phyloP scores from a whole-genome alignment of 2,113 vertebrate genomes.

The Campylomormyrus tamandua region DNA sequence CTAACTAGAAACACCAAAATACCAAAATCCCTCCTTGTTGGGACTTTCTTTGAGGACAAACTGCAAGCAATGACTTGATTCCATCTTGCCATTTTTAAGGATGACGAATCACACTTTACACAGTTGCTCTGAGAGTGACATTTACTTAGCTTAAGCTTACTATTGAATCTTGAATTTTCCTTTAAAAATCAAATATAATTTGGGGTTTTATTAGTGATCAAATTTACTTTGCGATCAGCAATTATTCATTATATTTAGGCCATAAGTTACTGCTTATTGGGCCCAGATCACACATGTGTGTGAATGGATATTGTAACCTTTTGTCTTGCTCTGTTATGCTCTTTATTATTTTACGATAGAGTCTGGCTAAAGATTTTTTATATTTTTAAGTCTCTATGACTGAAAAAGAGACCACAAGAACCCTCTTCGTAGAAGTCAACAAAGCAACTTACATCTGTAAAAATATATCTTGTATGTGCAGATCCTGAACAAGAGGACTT shows the following conservation, averaged over 20 bases:
- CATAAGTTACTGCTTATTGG: not conserved
- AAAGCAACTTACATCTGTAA: not conserved
- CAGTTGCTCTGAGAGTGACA: not conserved
- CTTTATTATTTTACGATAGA: not conserved
- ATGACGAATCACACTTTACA: not conserved
- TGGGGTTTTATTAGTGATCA: not conserved
- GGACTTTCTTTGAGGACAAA: not conserved
- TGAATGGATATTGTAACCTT: not conserved
- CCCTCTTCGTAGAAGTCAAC: not conserved
- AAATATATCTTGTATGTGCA: not conserved
- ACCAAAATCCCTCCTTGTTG: not conserved
- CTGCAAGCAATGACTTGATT: not conserved
- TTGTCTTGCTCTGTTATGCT: not conserved
- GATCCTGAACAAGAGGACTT: not conserved
- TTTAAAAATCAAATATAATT: not conserved
- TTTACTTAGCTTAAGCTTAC: not conserved
- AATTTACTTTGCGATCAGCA: not conserved
- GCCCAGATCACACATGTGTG: not conserved
- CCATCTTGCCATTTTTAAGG: not conserved
- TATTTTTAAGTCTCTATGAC: not conserved
- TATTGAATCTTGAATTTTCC: not conserved
- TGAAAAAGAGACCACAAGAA: not conserved
- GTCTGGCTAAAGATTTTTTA: not conserved
- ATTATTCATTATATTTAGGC: not conserved
- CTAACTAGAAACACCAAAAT: not conserved